A percentile compares a stretch with the other conserved stretches of the same genome.
These are phyloP conservation scores for Monodelphis domestica DNA, from an alignment of 2,797 vertebrate species.

Conservation along the genomic window DNA sequence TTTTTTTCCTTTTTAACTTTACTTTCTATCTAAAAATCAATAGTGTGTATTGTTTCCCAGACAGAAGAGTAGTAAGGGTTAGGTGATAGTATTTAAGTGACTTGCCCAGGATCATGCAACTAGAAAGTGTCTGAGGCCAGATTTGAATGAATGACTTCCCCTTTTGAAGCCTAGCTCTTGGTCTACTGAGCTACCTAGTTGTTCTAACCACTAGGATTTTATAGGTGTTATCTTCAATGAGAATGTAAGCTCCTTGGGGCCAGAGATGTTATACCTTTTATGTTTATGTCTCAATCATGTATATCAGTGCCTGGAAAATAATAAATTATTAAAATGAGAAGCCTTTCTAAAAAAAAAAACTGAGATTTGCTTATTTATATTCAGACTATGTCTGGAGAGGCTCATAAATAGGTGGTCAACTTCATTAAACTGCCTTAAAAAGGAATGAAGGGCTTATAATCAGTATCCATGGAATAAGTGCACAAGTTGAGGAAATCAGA, in stretches of 20 bases:
- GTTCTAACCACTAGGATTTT: too few species aligned
- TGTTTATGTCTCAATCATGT: not conserved
- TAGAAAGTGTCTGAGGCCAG: too few species aligned
- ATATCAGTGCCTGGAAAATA: not conserved
- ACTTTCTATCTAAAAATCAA: too few species aligned
- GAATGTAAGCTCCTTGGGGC: not conserved
- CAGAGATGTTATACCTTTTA: not conserved
- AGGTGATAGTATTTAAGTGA: too few species aligned
- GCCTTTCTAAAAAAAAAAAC: not conserved
- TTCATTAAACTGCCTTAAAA: not conserved
- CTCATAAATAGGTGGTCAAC: not conserved
- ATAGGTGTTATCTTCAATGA: not conserved
- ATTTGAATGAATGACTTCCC: too few species aligned
- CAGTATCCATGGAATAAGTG: not conserved
- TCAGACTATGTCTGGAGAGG: not conserved
- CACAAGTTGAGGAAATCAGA: too few species aligned
- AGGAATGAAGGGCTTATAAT: not conserved
- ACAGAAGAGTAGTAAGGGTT: too few species aligned
- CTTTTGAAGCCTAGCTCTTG: too few species aligned
- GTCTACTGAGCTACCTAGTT: too few species aligned
- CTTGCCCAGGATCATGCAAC: too few species aligned
- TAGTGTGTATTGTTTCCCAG: too few species aligned
- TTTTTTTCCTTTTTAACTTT: too few species aligned
- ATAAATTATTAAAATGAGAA: not conserved
- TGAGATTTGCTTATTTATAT: not conserved